Evolutionary conservation across 2,113 vertebrate genomes (phyloP).

Genomic region (Podocnemis expansa): DNA sequence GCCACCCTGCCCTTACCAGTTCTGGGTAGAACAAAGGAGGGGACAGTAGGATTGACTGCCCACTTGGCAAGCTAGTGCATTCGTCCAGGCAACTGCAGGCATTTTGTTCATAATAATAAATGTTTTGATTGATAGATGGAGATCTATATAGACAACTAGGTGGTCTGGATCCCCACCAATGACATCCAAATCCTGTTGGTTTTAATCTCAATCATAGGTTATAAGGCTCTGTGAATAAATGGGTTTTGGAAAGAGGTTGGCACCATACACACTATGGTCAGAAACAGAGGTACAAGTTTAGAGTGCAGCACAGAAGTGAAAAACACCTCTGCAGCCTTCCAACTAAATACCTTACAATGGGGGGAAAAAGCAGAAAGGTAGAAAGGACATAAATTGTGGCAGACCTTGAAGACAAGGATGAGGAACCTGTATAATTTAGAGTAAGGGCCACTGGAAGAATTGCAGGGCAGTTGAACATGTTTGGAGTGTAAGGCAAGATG

Average conservation of each 20-base stretch:
- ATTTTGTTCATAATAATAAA: background rate
- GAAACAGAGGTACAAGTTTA: background rate
- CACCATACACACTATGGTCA: background rate
- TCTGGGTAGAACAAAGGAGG: background rate
- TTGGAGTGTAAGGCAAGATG: background rate
- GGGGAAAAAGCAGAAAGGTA: background rate
- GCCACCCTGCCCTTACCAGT: background rate
- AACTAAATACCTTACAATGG: background rate
- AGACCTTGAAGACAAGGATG: background rate
- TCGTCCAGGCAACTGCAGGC: background rate
- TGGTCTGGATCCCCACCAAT: rapidly evolving
- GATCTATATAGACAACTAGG: background rate
- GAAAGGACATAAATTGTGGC: background rate
- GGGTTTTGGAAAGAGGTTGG: background rate
- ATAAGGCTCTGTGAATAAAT: background rate
- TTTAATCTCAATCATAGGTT: background rate
- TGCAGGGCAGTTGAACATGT: background rate
- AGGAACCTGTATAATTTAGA: too few relatives aligned
- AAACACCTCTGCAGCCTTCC: background rate
- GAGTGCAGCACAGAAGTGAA: background rate
- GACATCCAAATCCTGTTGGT: background rate
- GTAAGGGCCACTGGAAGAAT: background rate
- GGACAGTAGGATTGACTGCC: background rate
- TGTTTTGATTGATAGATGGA: background rate
- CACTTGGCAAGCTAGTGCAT: rapidly evolving